These are phyloP conservation scores for Tychaedon coryphoeus DNA, from an alignment of 2,113 vertebrate species.

Conservation along the genomic window DNA sequence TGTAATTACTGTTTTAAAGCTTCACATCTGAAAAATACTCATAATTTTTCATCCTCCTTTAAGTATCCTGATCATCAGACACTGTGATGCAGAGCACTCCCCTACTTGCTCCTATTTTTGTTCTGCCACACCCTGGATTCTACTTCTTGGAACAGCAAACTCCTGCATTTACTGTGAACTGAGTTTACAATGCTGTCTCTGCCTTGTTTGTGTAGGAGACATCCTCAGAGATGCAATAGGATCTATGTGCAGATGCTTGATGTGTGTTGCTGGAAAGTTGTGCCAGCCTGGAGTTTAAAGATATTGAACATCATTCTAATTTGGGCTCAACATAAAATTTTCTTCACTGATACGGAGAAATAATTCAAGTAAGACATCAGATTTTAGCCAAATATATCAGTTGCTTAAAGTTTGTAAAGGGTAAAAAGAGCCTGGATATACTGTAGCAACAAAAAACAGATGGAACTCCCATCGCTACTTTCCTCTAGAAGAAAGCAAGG, in stretches of 20 bases:
- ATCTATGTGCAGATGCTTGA: not conserved
- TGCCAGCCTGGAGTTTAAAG: not conserved
- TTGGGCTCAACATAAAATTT: not conserved
- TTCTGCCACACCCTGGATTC: not conserved
- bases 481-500: not conserved
- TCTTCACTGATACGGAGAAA: not conserved
- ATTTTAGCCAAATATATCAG: not conserved
- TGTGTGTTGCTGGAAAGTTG: not conserved
- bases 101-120: not conserved
- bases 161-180: not conserved
- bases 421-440: not conserved
- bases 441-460: not conserved
- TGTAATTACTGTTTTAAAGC: not conserved
- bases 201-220: not conserved
- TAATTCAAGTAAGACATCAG: not conserved
- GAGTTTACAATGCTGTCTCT: not conserved
- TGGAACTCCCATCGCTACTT: not conserved
- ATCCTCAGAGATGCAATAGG: not conserved
- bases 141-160: not conserved
- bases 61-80: not conserved
- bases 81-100: not conserved
- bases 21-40: not conserved
- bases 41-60: not conserved
- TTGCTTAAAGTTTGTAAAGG: not conserved
- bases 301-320: not conserved